Percentiles rank a stretch among this genome's conserved stretches.
Evolutionary conservation across 1,140 invertebrate genomes (phyloP).

Genomic region (Pseudomyrmex flavicornis): DNA sequence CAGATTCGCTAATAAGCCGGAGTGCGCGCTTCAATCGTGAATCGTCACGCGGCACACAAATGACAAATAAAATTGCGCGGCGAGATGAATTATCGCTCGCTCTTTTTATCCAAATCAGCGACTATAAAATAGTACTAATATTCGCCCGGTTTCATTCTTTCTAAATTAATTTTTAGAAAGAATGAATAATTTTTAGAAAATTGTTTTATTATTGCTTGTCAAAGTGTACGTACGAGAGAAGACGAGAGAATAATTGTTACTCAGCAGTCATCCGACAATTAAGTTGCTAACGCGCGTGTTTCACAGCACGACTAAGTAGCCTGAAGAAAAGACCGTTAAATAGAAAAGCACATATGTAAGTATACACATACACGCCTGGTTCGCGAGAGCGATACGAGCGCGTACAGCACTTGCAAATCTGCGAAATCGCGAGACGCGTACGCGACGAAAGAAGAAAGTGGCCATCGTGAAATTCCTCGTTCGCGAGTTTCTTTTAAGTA

Average conservation of each 20-base stretch:
- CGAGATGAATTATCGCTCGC: neutral
- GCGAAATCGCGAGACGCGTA: conserved; percentile 46
- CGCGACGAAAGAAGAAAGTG: conserved; percentile 74
- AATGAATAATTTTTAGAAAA: too few species aligned
- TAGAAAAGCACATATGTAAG: conserved; percentile 7
- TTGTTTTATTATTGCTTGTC: too few species aligned
- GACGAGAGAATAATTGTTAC: too few species aligned
- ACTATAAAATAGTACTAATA: conserved; percentile 10
- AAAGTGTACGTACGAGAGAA: too few species aligned
- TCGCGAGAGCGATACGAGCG: neutral
- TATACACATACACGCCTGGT: neutral
- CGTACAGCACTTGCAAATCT: conserved; percentile 33
- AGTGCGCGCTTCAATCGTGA: neutral
- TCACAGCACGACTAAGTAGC: neutral
- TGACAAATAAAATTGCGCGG: neutral
- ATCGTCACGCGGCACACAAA: neutral
- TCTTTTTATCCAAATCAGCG: conserved; percentile 17
- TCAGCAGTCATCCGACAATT: too few species aligned
- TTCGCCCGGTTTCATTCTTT: neutral
- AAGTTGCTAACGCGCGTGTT: too few species aligned
- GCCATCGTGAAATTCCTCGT: conserved; percentile 67
- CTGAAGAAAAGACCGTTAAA: neutral
- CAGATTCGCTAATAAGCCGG: conserved; percentile 18
- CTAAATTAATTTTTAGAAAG: conserved; percentile 4
- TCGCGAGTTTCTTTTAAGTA: conserved; percentile 60